A percentile compares a stretch with the other conserved stretches of the same genome.
Evolutionary conservation across 1,140 invertebrate genomes (phyloP).

Genomic region (Rhagoletis pomonella): DNA sequence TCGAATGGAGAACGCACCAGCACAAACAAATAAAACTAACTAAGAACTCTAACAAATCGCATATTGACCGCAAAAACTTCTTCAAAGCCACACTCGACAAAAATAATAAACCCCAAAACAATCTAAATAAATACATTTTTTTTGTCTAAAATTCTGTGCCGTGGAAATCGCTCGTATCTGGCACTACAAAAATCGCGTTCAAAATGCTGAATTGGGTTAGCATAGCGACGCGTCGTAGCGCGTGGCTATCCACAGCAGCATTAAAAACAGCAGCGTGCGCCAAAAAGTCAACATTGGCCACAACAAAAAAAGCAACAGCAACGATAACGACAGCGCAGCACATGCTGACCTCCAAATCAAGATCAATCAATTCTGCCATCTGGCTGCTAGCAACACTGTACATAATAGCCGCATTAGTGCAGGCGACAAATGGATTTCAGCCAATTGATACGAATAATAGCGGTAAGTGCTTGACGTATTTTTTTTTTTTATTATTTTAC

Average conservation of each 20-base stretch:
- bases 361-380: constrained; percentile 61
- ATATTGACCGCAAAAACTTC: constrained; percentile 24
- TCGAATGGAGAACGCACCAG: not conserved
- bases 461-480: constrained; percentile 14
- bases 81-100: not conserved
- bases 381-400: constrained; percentile 63
- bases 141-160: constrained; percentile 7
- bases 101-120: not conserved
- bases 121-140: not conserved
- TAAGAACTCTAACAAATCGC: constrained; percentile 3
- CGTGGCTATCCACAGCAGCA: constrained; percentile 22
- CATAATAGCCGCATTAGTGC: constrained; percentile 71
- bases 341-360: constrained; percentile 57
- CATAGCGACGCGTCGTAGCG: constrained; percentile 10
- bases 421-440: constrained; percentile 73
- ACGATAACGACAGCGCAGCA: not conserved
- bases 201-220: constrained; percentile 41
- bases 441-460: constrained; percentile 60
- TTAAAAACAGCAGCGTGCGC: constrained; percentile 59
- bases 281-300: constrained; percentile 60
- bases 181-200: not conserved
- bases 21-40: constrained; percentile 15
- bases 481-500: not conserved
- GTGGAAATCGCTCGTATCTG: constrained; percentile 32
- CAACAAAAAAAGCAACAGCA: not conserved